These are phyloP conservation scores for Sitobion miscanthi DNA, from an alignment of 1,140 invertebrate species.

Conservation along the genomic window DNA sequence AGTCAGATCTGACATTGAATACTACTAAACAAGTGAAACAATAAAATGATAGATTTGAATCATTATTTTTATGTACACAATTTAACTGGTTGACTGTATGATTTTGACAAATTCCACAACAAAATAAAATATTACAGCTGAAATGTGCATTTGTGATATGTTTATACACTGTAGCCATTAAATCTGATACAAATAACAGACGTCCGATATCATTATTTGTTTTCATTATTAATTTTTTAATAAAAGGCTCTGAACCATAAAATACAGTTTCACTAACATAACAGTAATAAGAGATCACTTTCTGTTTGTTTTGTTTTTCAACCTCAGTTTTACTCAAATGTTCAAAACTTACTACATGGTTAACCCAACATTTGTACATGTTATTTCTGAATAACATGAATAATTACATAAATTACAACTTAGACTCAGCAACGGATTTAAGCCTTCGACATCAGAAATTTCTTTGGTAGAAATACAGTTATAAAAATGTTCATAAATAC, in stretches of 20 bases:
- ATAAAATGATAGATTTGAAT: neutral
- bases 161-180: neutral
- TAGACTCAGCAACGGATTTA: neutral
- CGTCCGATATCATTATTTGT: neutral
- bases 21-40: constrained; percentile 20
- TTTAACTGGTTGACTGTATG: neutral
- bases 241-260: neutral
- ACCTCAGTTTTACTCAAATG: neutral
- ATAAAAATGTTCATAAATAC: neutral
- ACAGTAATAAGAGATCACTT: constrained; percentile 8
- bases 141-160: neutral
- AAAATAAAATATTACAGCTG: neutral
- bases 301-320: neutral
- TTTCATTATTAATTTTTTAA: neutral
- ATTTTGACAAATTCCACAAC: constrained; percentile 20
- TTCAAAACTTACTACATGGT: neutral
- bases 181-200: neutral
- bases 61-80: constrained; percentile 1
- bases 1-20: neutral
- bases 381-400: neutral
- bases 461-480: constrained; percentile 25
- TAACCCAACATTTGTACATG: neutral
- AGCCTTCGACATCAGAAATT: neutral
- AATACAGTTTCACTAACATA: neutral
- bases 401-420: neutral